Conservation (phyloP, 2,797 vertebrate genomes). For the Poliocrania exsul region DNA sequence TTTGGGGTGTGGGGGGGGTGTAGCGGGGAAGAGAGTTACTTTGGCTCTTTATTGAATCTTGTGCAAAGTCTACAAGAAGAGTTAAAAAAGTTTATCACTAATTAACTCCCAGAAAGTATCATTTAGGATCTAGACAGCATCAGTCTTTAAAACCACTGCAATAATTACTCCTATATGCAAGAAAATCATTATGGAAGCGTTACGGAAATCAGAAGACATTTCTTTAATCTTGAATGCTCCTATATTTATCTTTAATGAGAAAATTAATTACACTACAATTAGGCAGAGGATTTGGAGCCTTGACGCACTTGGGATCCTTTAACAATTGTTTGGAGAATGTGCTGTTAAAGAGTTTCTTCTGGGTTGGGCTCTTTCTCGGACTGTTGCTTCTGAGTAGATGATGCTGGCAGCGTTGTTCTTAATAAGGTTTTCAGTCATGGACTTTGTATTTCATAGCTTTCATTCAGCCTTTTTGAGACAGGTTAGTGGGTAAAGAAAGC, state of each 20-base stretch:
- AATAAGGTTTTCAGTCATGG: not conserved
- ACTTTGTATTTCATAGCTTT: not conserved
- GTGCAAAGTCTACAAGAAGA: not conserved
- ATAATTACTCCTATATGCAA: not conserved
- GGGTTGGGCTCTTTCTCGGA: not conserved
- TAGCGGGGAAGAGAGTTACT: not conserved
- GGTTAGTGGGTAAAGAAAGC: not conserved
- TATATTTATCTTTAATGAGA: not conserved
- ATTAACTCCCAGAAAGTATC: not conserved
- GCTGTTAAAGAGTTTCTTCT: not conserved
- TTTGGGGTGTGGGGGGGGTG: not conserved
- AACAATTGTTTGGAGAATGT: not conserved
- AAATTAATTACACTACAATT: not conserved
- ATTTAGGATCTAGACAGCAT: not conserved
- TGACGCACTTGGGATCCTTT: not conserved
- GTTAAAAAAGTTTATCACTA: not conserved
- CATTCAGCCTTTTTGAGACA: not conserved
- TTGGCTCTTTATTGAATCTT: constrained; percentile 45
- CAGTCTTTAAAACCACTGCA: not conserved
- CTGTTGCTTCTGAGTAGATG: constrained; percentile 31
- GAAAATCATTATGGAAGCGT: not conserved
- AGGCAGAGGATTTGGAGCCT: not conserved
- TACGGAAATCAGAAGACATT: not conserved
- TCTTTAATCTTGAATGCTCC: not conserved
- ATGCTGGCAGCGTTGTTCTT: constrained; percentile 3